A percentile compares a stretch with the other conserved stretches of the same genome.
phyloP scores from a whole-genome alignment of 2,888 invertebrate genomes.

The Dolichomitus sp. region DNA sequence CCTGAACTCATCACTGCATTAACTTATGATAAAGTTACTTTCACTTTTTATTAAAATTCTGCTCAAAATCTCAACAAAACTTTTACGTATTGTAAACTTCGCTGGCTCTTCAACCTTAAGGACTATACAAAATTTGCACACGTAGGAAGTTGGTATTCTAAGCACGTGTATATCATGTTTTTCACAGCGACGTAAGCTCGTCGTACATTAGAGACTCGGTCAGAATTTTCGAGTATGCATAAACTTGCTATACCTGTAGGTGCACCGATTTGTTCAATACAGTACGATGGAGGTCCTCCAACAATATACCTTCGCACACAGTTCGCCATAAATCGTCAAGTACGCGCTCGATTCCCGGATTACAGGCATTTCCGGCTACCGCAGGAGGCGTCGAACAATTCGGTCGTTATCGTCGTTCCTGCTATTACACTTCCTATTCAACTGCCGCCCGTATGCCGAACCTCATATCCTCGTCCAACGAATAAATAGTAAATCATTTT shows the following conservation, averaged over 20 bases:
- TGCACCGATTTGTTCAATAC: constrained; percentile 2
- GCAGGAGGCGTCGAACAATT: constrained; percentile 23
- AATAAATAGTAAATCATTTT: background rate
- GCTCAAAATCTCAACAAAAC: background rate
- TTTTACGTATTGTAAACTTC: background rate
- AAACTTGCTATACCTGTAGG: background rate
- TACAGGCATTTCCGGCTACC: constrained; percentile 26
- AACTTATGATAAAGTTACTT: too few relatives aligned
- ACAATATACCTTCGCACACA: constrained; percentile 2
- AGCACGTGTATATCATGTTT: constrained; percentile 17
- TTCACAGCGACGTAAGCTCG: background rate
- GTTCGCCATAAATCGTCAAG: constrained; percentile 34
- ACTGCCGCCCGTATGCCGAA: background rate
- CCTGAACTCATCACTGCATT: too few relatives aligned
- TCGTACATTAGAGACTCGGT: constrained; percentile 25
- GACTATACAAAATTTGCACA: background rate
- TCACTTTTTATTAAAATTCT: too few relatives aligned
- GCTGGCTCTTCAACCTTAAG: background rate
- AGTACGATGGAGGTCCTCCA: background rate
- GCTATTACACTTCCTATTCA: constrained; percentile 22
- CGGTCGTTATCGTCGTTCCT: constrained; percentile 20
- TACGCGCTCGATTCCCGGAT: constrained; percentile 37
- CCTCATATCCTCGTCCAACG: background rate
- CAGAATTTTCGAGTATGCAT: constrained; percentile 33
- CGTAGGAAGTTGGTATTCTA: constrained; percentile 18